Base-by-base conservation (phyloP, 2,888 invertebrate genomes). In the Ischnura elegans region DNA sequence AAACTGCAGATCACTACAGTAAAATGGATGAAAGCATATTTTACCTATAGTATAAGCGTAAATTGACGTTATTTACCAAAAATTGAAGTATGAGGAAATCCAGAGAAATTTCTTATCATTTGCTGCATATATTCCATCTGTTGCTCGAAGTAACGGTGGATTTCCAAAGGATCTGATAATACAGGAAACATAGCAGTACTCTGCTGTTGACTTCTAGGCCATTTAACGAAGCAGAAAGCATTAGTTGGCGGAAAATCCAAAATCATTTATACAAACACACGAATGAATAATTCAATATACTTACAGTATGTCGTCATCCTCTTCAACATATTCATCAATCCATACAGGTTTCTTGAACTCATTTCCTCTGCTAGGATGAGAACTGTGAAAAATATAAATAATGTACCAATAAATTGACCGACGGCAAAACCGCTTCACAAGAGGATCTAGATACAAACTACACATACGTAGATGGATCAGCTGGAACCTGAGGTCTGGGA, bases 301-400 rank as follows among this genome's bases (percentile, higher is more conserved):
- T 66, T 61, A 90, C 90, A 90, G 25, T 66, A 90, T 90, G 66
- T 90, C 90, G 51, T 84, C 85, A 93, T 93, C 90, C 61, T 90
- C 90, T 43, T 90, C 90, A 25, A 43, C 90, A 43, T 90, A 90
- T n/a, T 90, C 90, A 42, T 90, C 90, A 36, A 43, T 45, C 90
- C 90, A 90, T 43, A 90, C 90, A 4, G 90, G 90, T 45, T 90
- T 90, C 66, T 90, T 90, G n/a, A 90, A 90, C 45, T 90, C 90
- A 90, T 61, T 90, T 55, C 90, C 66, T 43, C 16, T 55, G 10
- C 10, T 43, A 13, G 90, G 90, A 43, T 66, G 43, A 4, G 43
- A 66, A 16, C 90, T 90, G 43, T 2, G 42, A 51, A 76, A 0
- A 0, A 45, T 87, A n/a, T 25, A n/a, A 66, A 25, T 19, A 61